Base-by-base conservation (phyloP, 2,113 vertebrate genomes). In the Eira barbara region DNA sequence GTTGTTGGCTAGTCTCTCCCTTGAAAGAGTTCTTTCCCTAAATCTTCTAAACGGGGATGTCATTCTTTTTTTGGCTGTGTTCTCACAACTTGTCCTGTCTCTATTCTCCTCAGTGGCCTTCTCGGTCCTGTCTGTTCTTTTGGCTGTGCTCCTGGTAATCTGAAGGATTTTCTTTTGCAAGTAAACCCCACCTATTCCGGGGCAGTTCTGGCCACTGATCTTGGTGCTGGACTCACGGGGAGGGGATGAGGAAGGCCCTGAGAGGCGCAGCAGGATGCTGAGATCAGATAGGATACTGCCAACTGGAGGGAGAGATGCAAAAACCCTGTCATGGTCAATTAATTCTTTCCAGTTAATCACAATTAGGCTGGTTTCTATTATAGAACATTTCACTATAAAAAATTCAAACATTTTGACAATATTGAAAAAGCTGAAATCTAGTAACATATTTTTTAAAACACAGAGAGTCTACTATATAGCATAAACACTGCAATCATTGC, bases 111-210 rank as follows among this genome's bases (percentile, higher is more conserved):
- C 98, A 98, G 98, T 98, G 95, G 97, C 96, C 89, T 98, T 97
- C 94, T 90, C 89, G 18, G 71, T 98, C 57, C 39, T 81, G 97
- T 96, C 98, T 98, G 98, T 96, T 94, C 89, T 98, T 97, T 96
- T 96, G 98, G 98, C 96, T 89, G 98, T 99, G 98, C 97, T 99
- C 98, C 98, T 73, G 98, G 99, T 99, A 98, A 99, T 99, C 98
- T 98, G 98, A 47, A 94, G 96, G 96, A 99, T 99, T 98, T 98
- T 99, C 99, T 99, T 99, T 98, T 99, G 99, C 95, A 99, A 99
- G 81, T 99, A 99, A 97, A 98, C 98, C 99, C 99, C 99, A 99
- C 99, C 99, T 99, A 99, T 99, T 99, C 99, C 99, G 11, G 99
- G 99, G 98, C 98, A 99, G 97, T 99, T 99, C 47, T 99, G 99